A percentile compares a stretch with the other conserved stretches of the same genome.
Conservation (phyloP, 2,113 vertebrate species). For the Potamarius usumacintae region DNA sequence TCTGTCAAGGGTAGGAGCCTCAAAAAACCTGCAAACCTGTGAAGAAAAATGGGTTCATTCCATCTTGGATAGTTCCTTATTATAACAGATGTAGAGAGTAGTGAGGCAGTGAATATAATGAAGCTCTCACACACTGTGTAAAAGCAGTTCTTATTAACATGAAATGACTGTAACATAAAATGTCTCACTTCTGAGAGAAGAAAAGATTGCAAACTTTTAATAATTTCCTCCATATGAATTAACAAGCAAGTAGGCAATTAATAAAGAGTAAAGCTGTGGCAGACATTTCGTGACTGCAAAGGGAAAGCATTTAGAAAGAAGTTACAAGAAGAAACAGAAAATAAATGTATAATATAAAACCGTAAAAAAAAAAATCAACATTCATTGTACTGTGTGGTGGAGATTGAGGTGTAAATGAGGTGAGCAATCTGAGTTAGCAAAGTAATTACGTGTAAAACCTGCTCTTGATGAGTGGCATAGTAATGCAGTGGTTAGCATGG, state of each 20-base stretch:
- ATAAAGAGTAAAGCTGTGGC: neutral
- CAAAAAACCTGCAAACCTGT: conserved; percentile 33
- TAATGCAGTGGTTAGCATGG: no score
- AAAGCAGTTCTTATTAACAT: conserved; percentile 43
- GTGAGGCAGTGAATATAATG: conserved; percentile 14
- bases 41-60: conserved; percentile 14
- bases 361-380: neutral
- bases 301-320: neutral
- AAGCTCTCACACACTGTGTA: conserved; percentile 11
- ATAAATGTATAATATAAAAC: neutral
- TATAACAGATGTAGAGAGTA: conserved; percentile 28
- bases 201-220: neutral
- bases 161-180: conserved; percentile 25
- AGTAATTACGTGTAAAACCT: neutral
- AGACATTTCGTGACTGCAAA: neutral
- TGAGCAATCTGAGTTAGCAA: neutral
- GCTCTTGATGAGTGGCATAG: no score
- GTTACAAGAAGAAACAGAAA: neutral
- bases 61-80: conserved; percentile 21
- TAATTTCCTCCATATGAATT: neutral
- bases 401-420: neutral
- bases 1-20: neutral
- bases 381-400: neutral
- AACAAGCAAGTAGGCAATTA: neutral
- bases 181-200: neutral